Conservation (phyloP, 2,797 vertebrate genomes). For the Argentina silus region DNA sequence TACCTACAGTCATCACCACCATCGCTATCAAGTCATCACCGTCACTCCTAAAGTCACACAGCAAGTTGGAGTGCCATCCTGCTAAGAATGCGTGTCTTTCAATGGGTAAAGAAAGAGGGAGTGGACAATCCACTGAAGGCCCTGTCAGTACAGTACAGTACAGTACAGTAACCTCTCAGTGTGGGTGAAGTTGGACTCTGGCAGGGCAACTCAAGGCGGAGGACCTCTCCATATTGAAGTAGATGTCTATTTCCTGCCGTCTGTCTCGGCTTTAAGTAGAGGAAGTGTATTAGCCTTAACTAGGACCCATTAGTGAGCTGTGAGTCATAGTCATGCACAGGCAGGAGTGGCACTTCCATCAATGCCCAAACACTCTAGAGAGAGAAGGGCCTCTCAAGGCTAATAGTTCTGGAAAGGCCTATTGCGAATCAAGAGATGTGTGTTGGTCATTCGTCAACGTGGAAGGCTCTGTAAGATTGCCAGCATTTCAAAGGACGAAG, state of each 20-base stretch:
- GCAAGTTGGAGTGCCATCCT: neutral
- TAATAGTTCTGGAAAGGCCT: neutral
- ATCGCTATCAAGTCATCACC: no score
- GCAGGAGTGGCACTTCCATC: slow-evolving; percentile 8
- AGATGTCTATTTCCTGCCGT: neutral
- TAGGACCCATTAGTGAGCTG: slow-evolving; percentile 8
- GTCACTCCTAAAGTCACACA: no score
- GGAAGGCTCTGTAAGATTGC: neutral
- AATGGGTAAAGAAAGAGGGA: neutral
- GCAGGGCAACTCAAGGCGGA: no score
- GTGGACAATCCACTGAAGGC: neutral
- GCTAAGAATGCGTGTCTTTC: neutral
- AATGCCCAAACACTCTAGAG: neutral
- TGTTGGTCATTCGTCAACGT: neutral
- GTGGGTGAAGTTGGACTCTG: neutral
- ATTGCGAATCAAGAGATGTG: neutral
- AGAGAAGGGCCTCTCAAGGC: neutral
- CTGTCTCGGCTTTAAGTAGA: slow-evolving; percentile 8
- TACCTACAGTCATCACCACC: no score
- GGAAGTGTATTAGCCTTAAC: slow-evolving; percentile 16
- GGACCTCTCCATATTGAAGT: neutral
- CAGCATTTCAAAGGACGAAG: neutral
- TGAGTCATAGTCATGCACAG: slow-evolving; percentile 19
- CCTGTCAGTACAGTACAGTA: neutral
- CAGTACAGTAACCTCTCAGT: neutral